A percentile compares a stretch with the other conserved stretches of the same genome.
phyloP scores from a whole-genome alignment of 2,888 invertebrate species.

The Callosobruchus maculatus region DNA sequence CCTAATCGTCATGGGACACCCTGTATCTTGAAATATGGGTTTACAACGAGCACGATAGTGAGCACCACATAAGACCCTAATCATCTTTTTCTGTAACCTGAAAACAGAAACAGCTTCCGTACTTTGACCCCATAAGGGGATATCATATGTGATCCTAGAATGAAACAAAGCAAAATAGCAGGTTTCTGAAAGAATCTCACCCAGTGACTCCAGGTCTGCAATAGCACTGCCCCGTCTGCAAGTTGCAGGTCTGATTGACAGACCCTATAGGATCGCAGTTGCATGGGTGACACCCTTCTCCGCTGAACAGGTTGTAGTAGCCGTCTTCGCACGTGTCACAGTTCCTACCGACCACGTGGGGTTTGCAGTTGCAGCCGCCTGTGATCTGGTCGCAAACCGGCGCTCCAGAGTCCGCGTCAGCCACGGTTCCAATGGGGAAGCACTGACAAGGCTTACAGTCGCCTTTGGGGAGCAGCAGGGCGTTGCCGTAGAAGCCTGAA shows the following conservation, averaged over 20 bases:
- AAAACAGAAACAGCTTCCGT: no score
- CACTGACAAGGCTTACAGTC: conserved; percentile 90
- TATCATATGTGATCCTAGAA: no score
- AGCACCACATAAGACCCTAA: no score
- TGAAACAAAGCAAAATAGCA: no score
- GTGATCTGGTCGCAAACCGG: conserved; percentile 77
- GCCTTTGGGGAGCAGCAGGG: conserved; percentile 84
- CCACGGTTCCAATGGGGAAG: conserved; percentile 73
- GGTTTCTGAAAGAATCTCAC: conserved; percentile 42
- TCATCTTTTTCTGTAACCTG: no score
- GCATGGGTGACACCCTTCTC: conserved; percentile 82
- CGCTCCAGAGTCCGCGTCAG: conserved; percentile 68
- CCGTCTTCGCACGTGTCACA: conserved; percentile 85
- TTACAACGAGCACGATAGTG: no score
- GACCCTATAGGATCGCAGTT: conserved; percentile 89
- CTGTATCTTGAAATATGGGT: no score
- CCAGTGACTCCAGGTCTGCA: conserved; percentile 89
- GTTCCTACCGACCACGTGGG: conserved; percentile 76
- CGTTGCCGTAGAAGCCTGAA: conserved; percentile 88
- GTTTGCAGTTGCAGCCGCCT: conserved; percentile 77
- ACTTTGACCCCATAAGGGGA: no score
- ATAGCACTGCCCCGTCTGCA: conserved; percentile 80
- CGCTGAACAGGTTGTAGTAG: conserved; percentile 79
- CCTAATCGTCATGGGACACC: no score
- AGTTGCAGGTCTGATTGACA: conserved; percentile 78